Conservation (phyloP, 2,888 invertebrate species). For the Phymatocera aterrima region DNA sequence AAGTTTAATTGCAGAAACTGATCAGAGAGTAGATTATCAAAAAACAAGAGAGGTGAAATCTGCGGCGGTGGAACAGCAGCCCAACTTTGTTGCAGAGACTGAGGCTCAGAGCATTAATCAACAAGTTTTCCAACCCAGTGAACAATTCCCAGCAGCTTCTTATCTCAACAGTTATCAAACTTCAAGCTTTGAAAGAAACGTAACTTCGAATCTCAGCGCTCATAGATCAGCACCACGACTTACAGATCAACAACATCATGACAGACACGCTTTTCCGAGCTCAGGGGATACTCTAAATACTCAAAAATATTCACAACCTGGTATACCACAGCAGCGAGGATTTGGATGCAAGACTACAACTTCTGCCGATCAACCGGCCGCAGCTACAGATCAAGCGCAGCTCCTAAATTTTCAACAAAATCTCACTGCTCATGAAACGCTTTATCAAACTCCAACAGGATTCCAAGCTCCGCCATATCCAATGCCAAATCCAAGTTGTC, state of each 20-base stretch:
- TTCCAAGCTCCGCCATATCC: slow-evolving; percentile 69
- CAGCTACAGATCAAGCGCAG: slow-evolving; percentile 50
- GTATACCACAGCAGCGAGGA: slow-evolving; percentile 56
- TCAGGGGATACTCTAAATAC: slow-evolving; percentile 58
- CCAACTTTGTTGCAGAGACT: slow-evolving; percentile 51
- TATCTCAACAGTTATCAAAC: slow-evolving; percentile 49
- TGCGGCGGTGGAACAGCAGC: slow-evolving; percentile 57
- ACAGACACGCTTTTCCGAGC: slow-evolving; percentile 60
- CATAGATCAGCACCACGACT: slow-evolving; percentile 47
- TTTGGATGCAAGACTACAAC: slow-evolving; percentile 54
- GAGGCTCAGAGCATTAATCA: slow-evolving; percentile 33
- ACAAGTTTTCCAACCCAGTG: slow-evolving; percentile 39
- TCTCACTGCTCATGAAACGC: slow-evolving; percentile 64
- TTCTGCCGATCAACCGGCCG: slow-evolving; percentile 61
- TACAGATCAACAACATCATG: slow-evolving; percentile 57
- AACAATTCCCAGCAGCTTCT: slow-evolving; percentile 41
- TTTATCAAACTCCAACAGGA: slow-evolving; percentile 65
- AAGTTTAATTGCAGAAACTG: slow-evolving; percentile 56
- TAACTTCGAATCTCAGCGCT: slow-evolving; percentile 55
- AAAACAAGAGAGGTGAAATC: slow-evolving; percentile 59
- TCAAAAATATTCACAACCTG: slow-evolving; percentile 58
- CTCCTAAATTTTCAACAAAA: slow-evolving; percentile 68
- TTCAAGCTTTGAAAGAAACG: slow-evolving; percentile 61
- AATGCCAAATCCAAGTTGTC: slow-evolving; percentile 64
- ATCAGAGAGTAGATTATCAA: slow-evolving; percentile 62